phyloP scores from a whole-genome alignment of 2,797 vertebrate genomes.

The Rhinophrynus dorsalis region DNA sequence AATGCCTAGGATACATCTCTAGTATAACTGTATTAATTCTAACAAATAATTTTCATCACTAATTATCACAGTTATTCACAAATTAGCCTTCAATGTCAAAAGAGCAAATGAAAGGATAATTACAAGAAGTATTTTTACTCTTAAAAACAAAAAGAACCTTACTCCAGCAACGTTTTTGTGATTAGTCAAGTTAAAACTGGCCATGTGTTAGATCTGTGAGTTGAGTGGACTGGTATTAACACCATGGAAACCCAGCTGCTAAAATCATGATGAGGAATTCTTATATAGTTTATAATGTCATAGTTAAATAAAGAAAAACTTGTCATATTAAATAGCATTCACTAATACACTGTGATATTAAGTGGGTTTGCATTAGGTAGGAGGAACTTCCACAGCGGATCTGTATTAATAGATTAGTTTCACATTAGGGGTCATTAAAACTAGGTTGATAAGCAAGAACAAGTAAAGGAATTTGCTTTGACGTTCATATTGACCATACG shows the following conservation, averaged over 20 bases:
- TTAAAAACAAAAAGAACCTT: too few relatives aligned
- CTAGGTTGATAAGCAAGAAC: not conserved
- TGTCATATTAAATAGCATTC: not conserved
- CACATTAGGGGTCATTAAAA: slow-evolving; percentile 21
- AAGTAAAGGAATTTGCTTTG: slow-evolving; percentile 5
- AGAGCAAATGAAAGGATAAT: too few relatives aligned
- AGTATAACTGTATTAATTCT: too few relatives aligned
- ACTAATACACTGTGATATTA: not conserved
- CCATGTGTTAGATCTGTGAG: too few relatives aligned
- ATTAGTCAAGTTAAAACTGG: too few relatives aligned
- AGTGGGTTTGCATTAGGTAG: not conserved
- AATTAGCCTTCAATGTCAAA: too few relatives aligned
- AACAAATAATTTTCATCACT: too few relatives aligned
- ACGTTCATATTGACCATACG: not conserved
- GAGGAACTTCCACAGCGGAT: not conserved
- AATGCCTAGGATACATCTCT: too few relatives aligned
- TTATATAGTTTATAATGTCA: not conserved
- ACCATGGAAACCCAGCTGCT: not conserved
- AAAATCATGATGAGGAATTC: not conserved
- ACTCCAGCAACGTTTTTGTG: too few relatives aligned
- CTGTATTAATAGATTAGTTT: not conserved
- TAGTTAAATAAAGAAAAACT: not conserved
- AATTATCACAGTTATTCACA: too few relatives aligned
- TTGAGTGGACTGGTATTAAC: too few relatives aligned
- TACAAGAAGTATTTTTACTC: too few relatives aligned